Evolutionary conservation across 2,113 vertebrate genomes (phyloP), one percentile per base, ranked within the genome.

Genomic region (Heterotilapia buettikoferi): DNA sequence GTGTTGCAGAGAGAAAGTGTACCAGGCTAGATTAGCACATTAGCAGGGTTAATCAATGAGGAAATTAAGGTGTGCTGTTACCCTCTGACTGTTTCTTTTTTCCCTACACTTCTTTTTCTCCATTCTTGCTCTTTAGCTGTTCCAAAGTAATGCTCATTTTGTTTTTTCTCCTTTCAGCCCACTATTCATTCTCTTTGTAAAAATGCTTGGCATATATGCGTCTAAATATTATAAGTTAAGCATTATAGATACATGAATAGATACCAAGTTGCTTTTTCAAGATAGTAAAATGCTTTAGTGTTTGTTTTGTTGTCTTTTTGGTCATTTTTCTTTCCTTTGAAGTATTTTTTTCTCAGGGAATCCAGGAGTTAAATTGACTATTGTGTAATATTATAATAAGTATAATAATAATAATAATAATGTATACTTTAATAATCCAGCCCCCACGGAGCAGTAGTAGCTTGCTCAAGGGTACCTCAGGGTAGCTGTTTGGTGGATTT

Each of bases 11-110:
- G 92, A 93, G 86, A 92, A 94, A 92, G 82, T 83, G 45, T 89
- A 92, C 88, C 87, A 87, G 86, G 82, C 92, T 88, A 93, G 90
- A 96, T 96, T 96, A 93, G 90, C 84, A 90, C 93, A 96, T 95
- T 96, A 95, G 92, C 87, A 86, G 90, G 94, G 91, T 94, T 95
- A 95, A 94, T 96, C 95, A 95, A 93, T 94, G 91, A 88, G 89
- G 93, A 93, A 92, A 94, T 92, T 45, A 93, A 94, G 92, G 93
- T 93, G 86, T 93, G 89, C 84, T 89, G 80, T 92, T 93, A 91
- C 91, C 79, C 85, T 88, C 50, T 85, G 80, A 73, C 73, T 84
- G 73, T 89, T 90, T 89, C 86, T 92, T 85, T 86, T 89, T 86
- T 83, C n/a, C 24, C 31, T 3, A 24, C 36, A 88, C 13, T 83